Conservation (phyloP, 2,113 vertebrate genomes). For the Centropristis striata region DNA sequence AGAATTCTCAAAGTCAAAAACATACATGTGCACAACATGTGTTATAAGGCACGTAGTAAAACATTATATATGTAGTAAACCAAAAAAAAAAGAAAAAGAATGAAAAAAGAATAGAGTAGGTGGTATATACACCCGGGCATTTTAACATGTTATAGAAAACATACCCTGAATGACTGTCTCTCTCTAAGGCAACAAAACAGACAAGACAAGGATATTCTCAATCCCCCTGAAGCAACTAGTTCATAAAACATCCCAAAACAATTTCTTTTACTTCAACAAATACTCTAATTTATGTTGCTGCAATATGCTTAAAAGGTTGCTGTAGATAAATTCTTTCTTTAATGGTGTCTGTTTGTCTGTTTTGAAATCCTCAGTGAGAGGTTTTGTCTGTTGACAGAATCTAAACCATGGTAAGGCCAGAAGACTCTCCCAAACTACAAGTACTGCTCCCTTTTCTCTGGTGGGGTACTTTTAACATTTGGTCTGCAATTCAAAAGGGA, state of each 20-base stretch:
- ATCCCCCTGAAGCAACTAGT: constrained; percentile 24
- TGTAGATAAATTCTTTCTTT: constrained; percentile 48
- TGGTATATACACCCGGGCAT: constrained; percentile 75
- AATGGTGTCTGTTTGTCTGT: constrained; percentile 65
- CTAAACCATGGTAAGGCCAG: constrained; percentile 86
- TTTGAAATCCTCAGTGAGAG: constrained; percentile 81
- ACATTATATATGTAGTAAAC: constrained; percentile 77
- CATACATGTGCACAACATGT: constrained; percentile 69
- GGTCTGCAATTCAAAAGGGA: constrained; percentile 93
- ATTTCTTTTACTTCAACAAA: constrained; percentile 26
- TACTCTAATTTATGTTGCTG: constrained; percentile 36
- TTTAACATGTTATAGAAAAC: constrained; percentile 78
- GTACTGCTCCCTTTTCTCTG: constrained; percentile 92
- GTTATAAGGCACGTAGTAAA: constrained; percentile 80
- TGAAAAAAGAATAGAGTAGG: constrained; percentile 43
- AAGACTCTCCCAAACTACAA: constrained; percentile 88
- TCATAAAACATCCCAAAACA: constrained; percentile 30
- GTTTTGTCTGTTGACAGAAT: constrained; percentile 83
- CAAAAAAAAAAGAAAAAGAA: constrained; percentile 53
- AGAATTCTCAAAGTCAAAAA: constrained; percentile 54
- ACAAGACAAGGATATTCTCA: constrained; percentile 58
- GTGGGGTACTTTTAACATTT: constrained; percentile 91
- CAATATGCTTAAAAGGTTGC: constrained; percentile 45
- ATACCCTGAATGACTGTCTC: constrained; percentile 81
- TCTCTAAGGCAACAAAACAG: constrained; percentile 78